Evolutionary conservation across 2,797 vertebrate species (phyloP).

Genomic region (Lepilemur ruficaudatus): DNA sequence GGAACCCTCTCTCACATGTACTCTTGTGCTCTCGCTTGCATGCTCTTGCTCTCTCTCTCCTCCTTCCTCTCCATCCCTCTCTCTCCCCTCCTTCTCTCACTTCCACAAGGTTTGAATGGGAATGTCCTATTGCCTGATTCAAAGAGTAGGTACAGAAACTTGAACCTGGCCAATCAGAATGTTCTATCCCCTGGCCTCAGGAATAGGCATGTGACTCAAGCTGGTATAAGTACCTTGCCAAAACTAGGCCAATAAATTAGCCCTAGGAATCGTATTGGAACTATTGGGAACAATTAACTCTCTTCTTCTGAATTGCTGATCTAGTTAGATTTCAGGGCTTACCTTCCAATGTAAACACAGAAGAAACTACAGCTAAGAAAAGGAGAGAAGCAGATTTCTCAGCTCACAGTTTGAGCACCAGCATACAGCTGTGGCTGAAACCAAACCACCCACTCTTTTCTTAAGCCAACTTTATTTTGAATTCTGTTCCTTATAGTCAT

Average conservation of each 20-base stretch:
- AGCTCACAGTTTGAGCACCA: neutral
- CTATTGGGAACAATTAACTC: neutral
- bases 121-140: neutral
- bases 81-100: neutral
- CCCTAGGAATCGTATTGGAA: neutral
- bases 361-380: neutral
- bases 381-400: neutral
- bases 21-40: neutral
- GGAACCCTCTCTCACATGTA: neutral
- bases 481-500: neutral
- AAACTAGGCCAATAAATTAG: neutral
- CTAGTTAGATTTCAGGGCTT: neutral
- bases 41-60: neutral
- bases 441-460: neutral
- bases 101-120: neutral
- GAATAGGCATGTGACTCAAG: neutral
- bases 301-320: neutral
- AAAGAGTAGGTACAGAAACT: neutral
- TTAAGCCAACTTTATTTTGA: constrained; percentile 8
- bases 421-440: neutral
- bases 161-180: neutral
- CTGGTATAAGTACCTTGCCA: neutral
- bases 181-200: neutral
- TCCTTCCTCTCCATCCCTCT: neutral
- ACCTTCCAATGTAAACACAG: neutral